Percentiles rank a stretch among this genome's conserved stretches.
These are phyloP conservation scores for Ctenopoma kingsleyae DNA, from an alignment of 2,797 vertebrate species.

Conservation along the genomic window DNA sequence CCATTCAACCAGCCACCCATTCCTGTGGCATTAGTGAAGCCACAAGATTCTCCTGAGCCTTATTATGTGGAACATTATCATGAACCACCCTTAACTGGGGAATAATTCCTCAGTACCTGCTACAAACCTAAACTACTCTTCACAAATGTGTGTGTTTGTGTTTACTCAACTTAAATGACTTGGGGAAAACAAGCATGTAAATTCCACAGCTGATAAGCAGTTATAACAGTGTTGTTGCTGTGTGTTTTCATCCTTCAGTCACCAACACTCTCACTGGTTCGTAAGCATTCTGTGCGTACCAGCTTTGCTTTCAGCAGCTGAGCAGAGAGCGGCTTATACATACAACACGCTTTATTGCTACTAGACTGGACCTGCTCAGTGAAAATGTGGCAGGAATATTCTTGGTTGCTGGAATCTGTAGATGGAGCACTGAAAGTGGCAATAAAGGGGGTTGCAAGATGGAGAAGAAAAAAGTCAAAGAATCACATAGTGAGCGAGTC, in stretches of 20 bases:
- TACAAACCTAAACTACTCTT: constrained; percentile 38
- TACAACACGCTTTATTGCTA: constrained; percentile 39
- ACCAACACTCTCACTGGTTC: constrained; percentile 33
- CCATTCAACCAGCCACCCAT: constrained; percentile 47
- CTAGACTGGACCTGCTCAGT: constrained; percentile 40
- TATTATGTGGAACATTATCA: constrained; percentile 58
- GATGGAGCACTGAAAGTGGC: constrained; percentile 9
- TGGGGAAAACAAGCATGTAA: constrained; percentile 57
- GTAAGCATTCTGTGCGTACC: constrained; percentile 37
- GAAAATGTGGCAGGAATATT: constrained; percentile 44
- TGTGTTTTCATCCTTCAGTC: constrained; percentile 30
- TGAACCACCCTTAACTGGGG: constrained; percentile 42
- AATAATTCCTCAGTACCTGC: constrained; percentile 39
- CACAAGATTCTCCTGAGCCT: constrained; percentile 50
- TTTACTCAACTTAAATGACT: constrained; percentile 47
- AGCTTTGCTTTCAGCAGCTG: constrained; percentile 51
- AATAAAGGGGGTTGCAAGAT: constrained; percentile 17
- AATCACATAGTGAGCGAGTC: constrained; percentile 43
- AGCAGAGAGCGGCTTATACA: constrained; percentile 30
- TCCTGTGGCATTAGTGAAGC: constrained; percentile 59
- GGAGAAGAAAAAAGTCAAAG: constrained; percentile 48
- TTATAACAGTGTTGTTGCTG: constrained; percentile 50
- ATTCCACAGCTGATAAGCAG: constrained; percentile 66
- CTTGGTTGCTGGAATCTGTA: constrained; percentile 27
- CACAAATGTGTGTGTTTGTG: constrained; percentile 33